phyloP scores from a whole-genome alignment of 2,113 vertebrate genomes.

The Arothron firmamentum region DNA sequence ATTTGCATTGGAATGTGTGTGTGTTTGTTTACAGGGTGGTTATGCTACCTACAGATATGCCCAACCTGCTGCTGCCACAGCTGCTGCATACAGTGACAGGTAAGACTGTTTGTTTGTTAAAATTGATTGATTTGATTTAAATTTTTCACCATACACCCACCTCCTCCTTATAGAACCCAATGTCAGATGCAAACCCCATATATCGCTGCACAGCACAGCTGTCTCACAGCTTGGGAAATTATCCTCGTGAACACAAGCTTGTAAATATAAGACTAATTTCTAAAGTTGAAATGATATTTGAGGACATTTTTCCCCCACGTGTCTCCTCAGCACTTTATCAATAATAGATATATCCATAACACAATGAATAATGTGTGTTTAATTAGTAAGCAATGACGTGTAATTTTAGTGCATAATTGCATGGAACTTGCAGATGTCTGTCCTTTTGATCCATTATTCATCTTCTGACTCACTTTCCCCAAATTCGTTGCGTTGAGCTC shows the following conservation, averaged over 20 bases:
- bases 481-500: constrained; percentile 3
- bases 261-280: constrained; percentile 14
- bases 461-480: constrained; percentile 4
- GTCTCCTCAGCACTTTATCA: constrained; percentile 9
- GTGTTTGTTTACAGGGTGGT: constrained; percentile 81
- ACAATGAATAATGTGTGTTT: constrained; percentile 53
- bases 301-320: constrained; percentile 20
- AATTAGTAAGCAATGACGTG: constrained; percentile 37
- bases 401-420: constrained; percentile 44
- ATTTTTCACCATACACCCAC: too few relatives aligned
- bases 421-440: constrained; percentile 26
- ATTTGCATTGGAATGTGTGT: not conserved
- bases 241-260: not conserved
- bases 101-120: constrained; percentile 63
- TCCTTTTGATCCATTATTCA: constrained; percentile 49
- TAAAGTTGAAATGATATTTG: constrained; percentile 19
- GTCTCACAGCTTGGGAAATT: not conserved
- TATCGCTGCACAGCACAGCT: not conserved
- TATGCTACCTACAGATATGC: constrained; percentile 95
- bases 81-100: constrained; percentile 98
- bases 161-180: not conserved
- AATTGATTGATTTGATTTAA: too few relatives aligned
- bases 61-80: constrained; percentile 93
- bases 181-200: not conserved
- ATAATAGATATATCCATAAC: constrained; percentile 47